A percentile compares a stretch with the other conserved stretches of the same genome.
Evolutionary conservation across 2,113 vertebrate species (phyloP).

Genomic region (Ctenomys sociabilis): DNA sequence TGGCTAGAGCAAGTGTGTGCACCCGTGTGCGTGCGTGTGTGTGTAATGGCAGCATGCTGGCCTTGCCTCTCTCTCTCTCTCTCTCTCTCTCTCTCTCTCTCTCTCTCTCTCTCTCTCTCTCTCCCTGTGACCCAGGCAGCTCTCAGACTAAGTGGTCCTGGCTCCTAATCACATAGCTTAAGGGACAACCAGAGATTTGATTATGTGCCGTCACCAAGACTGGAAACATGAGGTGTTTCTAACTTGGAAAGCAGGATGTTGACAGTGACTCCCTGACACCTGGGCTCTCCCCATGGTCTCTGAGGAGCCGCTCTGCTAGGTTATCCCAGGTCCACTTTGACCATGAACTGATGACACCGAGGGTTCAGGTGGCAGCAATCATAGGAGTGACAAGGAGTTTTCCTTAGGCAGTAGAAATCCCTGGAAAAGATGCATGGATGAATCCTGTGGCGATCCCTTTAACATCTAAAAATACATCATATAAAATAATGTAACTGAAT

Average conservation of each 20-base stretch:
- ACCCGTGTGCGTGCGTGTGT: not conserved
- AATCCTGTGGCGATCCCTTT: not conserved
- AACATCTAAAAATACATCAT: slow-evolving; percentile 26
- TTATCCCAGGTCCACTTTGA: not conserved
- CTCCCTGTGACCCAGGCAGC: not conserved
- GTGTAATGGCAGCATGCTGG: not conserved
- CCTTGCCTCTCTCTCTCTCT: not conserved
- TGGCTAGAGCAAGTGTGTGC: not conserved
- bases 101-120: not conserved
- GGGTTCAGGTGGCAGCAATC: not conserved
- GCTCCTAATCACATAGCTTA: not conserved
- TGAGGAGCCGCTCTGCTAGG: accelerated
- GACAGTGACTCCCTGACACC: not conserved
- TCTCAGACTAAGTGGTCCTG: not conserved
- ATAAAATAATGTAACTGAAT: slow-evolving; percentile 52
- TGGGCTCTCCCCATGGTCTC: accelerated
- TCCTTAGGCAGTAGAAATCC: not conserved
- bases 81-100: not conserved
- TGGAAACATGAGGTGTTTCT: not conserved
- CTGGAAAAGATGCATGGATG: not conserved
- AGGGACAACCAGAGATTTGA: not conserved
- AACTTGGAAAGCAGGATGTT: not conserved
- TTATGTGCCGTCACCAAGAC: not conserved
- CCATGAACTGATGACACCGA: not conserved
- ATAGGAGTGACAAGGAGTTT: not conserved